phyloP scores from a whole-genome alignment of 2,113 vertebrate species.

The Carassius gibelio region DNA sequence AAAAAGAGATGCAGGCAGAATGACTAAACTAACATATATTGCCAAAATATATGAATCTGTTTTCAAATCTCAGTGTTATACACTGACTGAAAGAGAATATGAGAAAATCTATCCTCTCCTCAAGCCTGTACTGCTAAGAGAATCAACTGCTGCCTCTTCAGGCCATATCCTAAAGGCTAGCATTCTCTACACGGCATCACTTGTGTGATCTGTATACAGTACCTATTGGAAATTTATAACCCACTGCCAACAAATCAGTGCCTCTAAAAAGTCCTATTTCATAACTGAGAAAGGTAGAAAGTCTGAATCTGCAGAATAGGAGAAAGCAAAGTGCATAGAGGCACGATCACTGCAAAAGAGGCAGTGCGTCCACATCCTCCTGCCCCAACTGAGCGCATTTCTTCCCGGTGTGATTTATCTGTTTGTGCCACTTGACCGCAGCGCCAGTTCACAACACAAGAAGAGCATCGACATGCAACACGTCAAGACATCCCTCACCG shows the following conservation, averaged over 20 bases:
- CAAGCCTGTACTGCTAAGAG: neutral
- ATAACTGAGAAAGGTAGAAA: neutral
- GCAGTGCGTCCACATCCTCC: neutral
- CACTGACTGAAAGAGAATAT: neutral
- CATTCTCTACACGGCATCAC: no score
- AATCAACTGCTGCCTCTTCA: neutral
- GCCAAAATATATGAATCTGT: neutral
- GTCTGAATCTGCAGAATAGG: neutral
- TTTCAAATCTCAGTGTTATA: neutral
- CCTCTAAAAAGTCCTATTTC: conserved; percentile 1
- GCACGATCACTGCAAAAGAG: neutral
- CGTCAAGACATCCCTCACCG: neutral
- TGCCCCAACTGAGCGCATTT: neutral
- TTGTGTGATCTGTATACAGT: neutral
- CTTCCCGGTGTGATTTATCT: conserved; percentile 20
- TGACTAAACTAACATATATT: conserved; percentile 20
- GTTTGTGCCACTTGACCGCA: neutral
- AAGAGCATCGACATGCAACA: conserved; percentile 21
- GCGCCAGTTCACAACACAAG: neutral
- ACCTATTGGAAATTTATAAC: neutral
- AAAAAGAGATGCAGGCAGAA: neutral
- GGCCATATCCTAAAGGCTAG: neutral
- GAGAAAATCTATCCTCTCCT: neutral
- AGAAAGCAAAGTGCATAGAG: neutral
- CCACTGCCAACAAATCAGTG: neutral